Conservation (phyloP, 2,888 invertebrate genomes). For the Leistus spinibarbis region DNA sequence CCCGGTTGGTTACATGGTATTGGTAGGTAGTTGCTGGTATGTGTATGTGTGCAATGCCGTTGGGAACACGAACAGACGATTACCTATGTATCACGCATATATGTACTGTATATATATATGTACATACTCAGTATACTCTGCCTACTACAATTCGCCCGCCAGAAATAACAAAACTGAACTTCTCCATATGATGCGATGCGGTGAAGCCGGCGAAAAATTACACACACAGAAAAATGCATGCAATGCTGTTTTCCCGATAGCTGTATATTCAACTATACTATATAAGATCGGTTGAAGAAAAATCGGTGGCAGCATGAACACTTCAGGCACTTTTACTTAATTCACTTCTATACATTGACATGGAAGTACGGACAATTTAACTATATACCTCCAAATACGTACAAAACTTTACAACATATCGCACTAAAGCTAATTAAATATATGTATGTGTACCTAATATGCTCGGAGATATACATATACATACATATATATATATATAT, state of each 20-base stretch:
- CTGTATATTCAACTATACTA: no score
- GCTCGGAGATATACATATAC: neutral
- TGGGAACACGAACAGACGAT: constrained; percentile 7
- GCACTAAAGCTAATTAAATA: no score
- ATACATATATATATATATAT: neutral
- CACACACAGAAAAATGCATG: neutral
- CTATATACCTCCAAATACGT: no score
- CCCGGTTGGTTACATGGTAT: neutral
- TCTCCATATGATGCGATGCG: neutral
- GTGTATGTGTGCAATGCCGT: neutral
- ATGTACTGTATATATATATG: neutral
- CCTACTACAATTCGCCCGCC: neutral
- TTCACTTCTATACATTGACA: neutral
- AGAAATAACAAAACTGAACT: neutral
- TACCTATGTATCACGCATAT: neutral
- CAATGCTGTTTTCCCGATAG: neutral
- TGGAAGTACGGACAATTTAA: no score
- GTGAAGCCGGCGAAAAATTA: neutral
- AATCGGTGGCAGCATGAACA: neutral
- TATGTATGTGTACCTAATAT: neutral
- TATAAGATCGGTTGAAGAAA: neutral
- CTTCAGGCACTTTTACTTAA: neutral
- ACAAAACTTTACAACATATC: no score
- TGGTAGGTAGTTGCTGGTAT: neutral
- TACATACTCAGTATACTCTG: neutral